Conservation (phyloP, 2,113 vertebrate species). For the Tupaia chinensis region DNA sequence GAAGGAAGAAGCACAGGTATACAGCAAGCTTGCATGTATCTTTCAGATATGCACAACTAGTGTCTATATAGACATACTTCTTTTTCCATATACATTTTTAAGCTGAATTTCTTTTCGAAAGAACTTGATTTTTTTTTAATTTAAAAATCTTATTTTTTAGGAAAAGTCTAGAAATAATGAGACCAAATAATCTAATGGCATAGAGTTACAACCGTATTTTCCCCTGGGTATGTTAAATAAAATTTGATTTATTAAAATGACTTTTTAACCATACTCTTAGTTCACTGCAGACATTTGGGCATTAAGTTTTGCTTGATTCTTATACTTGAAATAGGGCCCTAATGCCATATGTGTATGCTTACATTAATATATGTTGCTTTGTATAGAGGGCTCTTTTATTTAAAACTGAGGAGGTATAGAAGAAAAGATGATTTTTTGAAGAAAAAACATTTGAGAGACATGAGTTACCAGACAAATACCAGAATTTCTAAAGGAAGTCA, state of each 20-base stretch:
- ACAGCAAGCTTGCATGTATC: not conserved
- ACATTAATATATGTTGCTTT: constrained; percentile 57
- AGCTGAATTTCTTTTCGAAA: constrained; percentile 33
- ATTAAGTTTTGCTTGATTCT: constrained; percentile 62
- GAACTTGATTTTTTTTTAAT: constrained; percentile 50
- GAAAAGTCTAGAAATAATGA: constrained; percentile 63
- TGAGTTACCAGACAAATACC: not conserved
- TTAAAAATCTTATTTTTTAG: constrained; percentile 40
- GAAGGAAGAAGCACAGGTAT: not conserved
- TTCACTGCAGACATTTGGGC: constrained; percentile 73
- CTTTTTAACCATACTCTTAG: constrained; percentile 70
- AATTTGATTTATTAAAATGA: constrained; percentile 76
- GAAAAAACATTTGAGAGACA: not conserved
- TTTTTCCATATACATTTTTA: not conserved
- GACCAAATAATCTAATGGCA: constrained; percentile 4
- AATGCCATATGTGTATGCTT: not conserved
- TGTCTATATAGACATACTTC: not conserved
- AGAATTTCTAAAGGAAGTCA: constrained; percentile 29
- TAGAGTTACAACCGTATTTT: not conserved
- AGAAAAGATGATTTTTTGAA: constrained; percentile 13
- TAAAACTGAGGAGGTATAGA: constrained; percentile 5
- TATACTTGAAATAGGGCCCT: constrained; percentile 54
- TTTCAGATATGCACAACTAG: not conserved
- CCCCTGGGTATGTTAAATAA: constrained; percentile 66
- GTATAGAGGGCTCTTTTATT: constrained; percentile 64